Percentiles rank a stretch among this genome's conserved stretches.
phyloP scores from a whole-genome alignment of 1,140 invertebrate species.

The Eulimnadia texana region DNA sequence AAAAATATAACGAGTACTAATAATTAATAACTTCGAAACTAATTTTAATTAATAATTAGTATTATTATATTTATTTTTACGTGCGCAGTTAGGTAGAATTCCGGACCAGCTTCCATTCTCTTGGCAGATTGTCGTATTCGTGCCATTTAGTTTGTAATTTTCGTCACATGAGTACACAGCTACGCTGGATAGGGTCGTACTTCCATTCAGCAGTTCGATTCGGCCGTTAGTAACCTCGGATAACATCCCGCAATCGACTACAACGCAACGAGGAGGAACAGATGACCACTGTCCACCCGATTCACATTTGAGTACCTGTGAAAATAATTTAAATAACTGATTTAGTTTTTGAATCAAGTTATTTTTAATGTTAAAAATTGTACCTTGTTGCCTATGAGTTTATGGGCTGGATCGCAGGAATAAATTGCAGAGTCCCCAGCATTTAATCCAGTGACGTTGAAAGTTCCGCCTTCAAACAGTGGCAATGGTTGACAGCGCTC shows the following conservation, averaged over 20 bases:
- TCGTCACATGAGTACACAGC: conserved; percentile 60
- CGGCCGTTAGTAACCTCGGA: conserved; percentile 57
- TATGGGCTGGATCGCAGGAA: conserved; percentile 62
- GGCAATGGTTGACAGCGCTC: conserved; percentile 72
- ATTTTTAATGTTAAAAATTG: neutral
- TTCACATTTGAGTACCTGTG: conserved; percentile 55
- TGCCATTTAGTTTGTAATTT: conserved; percentile 68
- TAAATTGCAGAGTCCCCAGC: conserved; percentile 63
- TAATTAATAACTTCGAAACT: no score
- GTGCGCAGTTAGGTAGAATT: conserved; percentile 63
- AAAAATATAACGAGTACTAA: neutral
- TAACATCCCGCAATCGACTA: conserved; percentile 74
- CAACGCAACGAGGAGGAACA: conserved; percentile 60
- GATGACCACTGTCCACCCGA: conserved; percentile 68
- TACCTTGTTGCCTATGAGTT: conserved; percentile 55
- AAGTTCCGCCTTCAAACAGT: conserved; percentile 52
- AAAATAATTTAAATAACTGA: no score
- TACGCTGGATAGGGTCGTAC: conserved; percentile 54
- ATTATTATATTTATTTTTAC: no score
- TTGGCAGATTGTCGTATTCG: conserved; percentile 49
- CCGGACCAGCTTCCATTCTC: conserved; percentile 74
- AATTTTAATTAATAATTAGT: no score
- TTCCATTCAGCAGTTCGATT: conserved; percentile 49
- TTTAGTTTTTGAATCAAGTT: no score
- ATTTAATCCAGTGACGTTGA: conserved; percentile 48